Base-by-base conservation (phyloP, 2,888 invertebrate species). In the Cerastoderma edule region DNA sequence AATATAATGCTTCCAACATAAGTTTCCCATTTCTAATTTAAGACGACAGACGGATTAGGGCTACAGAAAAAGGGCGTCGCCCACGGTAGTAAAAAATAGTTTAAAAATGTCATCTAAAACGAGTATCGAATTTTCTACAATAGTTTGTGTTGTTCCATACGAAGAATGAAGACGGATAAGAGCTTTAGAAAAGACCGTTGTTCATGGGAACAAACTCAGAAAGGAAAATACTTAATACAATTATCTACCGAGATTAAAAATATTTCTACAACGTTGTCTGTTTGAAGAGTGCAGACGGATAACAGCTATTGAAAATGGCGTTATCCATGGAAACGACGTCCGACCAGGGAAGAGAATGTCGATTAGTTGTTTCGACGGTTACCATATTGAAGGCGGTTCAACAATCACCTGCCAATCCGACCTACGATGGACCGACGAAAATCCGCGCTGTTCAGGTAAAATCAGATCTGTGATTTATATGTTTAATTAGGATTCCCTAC, bases 261-360 rank as follows among this genome's bases (percentile, higher is more conserved):
- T 39, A 39, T 16, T 39, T 10, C 10, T 39, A 39, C 8, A 39
- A 39, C 39, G 39, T 16, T 39, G 10, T 39, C 39, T 39, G 10
- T 39, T 39, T 39, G 8, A 16, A 60, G 60, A 60, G 39, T 60
- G 60, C 27, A 22, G 24, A 33, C 22, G 39, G 22, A 39, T 60
- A 35, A 19, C 16, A 0, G 22, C n/a, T 13, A 22, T 60, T 19
- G 39, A 60, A 24, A 60, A 60, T 39, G 60, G 60, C 27, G 4
- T 39, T 1, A 39, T 60, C 27, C 39, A 60, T 39, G 60, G 60
- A 39, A 60, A 60, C 24, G 60, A 60, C 60, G 60, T 60, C 39
- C 24, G 60, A 39, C 35, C 22, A 22, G 60, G 60, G 27, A 60
- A 39, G 39, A 35, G 39, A 22, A 24, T 39, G 1, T 19, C 60